A percentile compares a stretch with the other conserved stretches of the same genome.
Conservation (phyloP, 2,797 vertebrate genomes). For the Ptychobarbus kaznakovi region DNA sequence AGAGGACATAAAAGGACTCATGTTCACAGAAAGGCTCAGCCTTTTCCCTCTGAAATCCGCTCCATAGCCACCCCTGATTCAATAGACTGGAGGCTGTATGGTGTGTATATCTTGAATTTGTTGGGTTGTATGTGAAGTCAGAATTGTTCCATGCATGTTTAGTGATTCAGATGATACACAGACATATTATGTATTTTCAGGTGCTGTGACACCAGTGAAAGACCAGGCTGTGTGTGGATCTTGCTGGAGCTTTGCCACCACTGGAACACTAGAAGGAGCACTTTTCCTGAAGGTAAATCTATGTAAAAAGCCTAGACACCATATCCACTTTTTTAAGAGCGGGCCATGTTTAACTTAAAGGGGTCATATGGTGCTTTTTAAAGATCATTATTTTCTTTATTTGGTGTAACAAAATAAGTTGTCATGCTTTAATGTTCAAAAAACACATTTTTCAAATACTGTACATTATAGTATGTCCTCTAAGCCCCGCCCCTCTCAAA, state of each 20-base stretch:
- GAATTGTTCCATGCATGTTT: background rate
- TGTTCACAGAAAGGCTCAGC: conserved; percentile 72
- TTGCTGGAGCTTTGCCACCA: conserved; percentile 83
- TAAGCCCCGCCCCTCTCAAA: too few relatives aligned
- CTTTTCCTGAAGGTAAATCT: conserved; percentile 81
- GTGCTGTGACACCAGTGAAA: conserved; percentile 81
- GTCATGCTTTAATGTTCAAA: too few relatives aligned
- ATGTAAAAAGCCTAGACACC: too few relatives aligned
- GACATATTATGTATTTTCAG: conserved; percentile 63
- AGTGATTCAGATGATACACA: background rate
- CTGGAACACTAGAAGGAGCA: conserved; percentile 82
- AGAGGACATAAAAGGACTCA: conserved; percentile 72
- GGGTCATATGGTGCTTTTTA: too few relatives aligned
- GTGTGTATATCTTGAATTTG: conserved; percentile 60
- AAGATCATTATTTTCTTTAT: too few relatives aligned
- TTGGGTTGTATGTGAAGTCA: background rate
- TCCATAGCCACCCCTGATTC: conserved; percentile 71
- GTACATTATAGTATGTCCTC: too few relatives aligned
- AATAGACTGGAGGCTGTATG: conserved; percentile 82
- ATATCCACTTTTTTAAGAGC: background rate
- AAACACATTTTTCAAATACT: too few relatives aligned
- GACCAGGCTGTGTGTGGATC: conserved; percentile 84
- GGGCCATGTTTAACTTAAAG: background rate
- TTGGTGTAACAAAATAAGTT: too few relatives aligned
- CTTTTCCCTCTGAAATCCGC: conserved; percentile 71